Base-by-base conservation (phyloP, 2,113 vertebrate species). In the Prionailurus bengalensis region DNA sequence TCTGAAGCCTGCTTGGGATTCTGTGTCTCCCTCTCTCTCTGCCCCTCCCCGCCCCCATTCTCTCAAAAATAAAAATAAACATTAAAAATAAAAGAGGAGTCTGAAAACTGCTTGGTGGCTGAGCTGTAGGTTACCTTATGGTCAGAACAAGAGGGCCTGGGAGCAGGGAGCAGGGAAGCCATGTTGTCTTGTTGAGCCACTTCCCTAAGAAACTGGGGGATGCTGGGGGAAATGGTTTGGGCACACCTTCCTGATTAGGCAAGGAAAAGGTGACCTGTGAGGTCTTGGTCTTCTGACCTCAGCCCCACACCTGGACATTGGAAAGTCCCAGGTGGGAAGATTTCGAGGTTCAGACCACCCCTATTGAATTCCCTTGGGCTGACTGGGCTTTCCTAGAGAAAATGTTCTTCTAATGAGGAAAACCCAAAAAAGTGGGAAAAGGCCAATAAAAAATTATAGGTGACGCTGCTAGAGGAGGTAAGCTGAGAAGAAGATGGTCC, bases 331-430 rank as follows among this genome's bases (percentile, higher is more conserved):
- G 17, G 25, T 23, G 73, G 17, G 65, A 53, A 84, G 63, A 96
- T 78, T 79, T 39, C 61, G 66, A 73, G 48, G 51, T 79, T 90
- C 48, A 61, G 33, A 81, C 36, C 79, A 80, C 4, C 9, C 36
- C 33, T 12, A 61, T 42, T 16, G 73, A 48, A 74, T 17, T 33
- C 27, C 33, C 17, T 78, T 79, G 63, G n/a, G 5, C 31, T 89
- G 84, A 16, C 78, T 73, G 21, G 48, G n/a, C 51, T 86, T 96
- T 80, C 79, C 84, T 63, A n/a, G 16, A 76, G 73, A 76, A 89
- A 93, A 36, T 1, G 0, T 81, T 96, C 80, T 89, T 89, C 23
- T 89, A 81, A 63, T 70, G 16, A 86, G 4, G 58, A 7, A 7
- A 65, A 63, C 23, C 33, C 21, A 73, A 89, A 94, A 48, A 4